These are phyloP conservation scores for Limnephilus rhombicus DNA, from an alignment of 2,888 invertebrate species.

Conservation along the genomic window DNA sequence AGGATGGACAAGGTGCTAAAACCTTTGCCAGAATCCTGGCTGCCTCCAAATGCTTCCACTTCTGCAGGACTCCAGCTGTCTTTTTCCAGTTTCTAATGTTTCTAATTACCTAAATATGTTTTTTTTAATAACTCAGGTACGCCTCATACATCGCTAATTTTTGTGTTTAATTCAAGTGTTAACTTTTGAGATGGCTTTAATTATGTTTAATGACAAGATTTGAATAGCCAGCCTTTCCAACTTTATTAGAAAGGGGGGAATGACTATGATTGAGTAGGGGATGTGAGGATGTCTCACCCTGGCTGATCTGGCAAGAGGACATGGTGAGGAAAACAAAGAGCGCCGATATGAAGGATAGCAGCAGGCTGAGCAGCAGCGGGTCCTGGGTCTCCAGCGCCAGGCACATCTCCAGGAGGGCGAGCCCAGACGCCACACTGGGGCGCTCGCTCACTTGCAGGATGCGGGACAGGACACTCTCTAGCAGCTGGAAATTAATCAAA, in stretches of 20 bases:
- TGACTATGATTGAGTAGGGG: neutral
- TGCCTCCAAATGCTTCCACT: too few relatives aligned
- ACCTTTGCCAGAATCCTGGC: too few relatives aligned
- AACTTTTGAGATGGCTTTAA: too few relatives aligned
- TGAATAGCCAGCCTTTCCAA: neutral
- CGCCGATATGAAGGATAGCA: conserved; percentile 94
- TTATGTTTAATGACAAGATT: too few relatives aligned
- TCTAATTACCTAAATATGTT: too few relatives aligned
- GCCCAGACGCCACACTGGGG: conserved; percentile 86
- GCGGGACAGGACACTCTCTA: conserved; percentile 91
- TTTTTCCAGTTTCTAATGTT: too few relatives aligned
- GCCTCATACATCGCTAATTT: too few relatives aligned
- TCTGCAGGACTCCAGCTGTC: too few relatives aligned
- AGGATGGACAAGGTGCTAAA: too few relatives aligned
- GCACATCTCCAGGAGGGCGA: conserved; percentile 88
- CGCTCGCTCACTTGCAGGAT: conserved; percentile 85
- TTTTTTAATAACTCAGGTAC: too few relatives aligned
- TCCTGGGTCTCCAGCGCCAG: conserved; percentile 86
- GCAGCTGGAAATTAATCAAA: conserved; percentile 73
- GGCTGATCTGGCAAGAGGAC: conserved; percentile 87
- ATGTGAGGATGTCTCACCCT: conserved; percentile 54
- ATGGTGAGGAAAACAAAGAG: conserved; percentile 94
- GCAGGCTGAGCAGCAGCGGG: conserved; percentile 88
- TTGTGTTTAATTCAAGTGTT: too few relatives aligned
- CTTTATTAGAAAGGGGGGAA: neutral